A percentile compares a stretch with the other conserved stretches of the same genome.
Conservation (phyloP, 2,888 invertebrate genomes). For the Aleiodes testaceus region DNA sequence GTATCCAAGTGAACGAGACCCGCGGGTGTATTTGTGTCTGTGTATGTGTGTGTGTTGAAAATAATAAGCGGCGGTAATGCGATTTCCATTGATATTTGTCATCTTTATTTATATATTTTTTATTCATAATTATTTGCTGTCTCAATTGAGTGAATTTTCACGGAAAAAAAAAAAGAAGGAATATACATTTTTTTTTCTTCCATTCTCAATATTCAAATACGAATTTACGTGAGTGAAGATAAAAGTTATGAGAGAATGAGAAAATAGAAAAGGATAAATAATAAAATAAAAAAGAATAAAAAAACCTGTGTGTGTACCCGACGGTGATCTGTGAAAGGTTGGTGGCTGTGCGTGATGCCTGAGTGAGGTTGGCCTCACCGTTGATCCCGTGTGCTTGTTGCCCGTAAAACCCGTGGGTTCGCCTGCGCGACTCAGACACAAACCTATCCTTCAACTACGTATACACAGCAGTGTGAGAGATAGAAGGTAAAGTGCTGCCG, state of each 20-base stretch:
- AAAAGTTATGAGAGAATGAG: too few relatives aligned
- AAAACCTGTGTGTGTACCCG: slow-evolving; percentile 22
- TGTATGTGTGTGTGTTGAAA: slow-evolving; percentile 55
- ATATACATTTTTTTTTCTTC: neutral
- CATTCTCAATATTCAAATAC: too few relatives aligned
- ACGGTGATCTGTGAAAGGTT: slow-evolving; percentile 24
- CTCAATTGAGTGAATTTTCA: neutral
- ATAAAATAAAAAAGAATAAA: neutral
- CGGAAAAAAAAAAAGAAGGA: neutral
- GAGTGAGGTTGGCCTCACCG: slow-evolving; percentile 35
- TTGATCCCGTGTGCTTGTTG: slow-evolving; percentile 51
- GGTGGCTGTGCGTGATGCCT: slow-evolving; percentile 43
- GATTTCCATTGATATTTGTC: slow-evolving; percentile 84
- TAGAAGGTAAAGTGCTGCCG: slow-evolving; percentile 11
- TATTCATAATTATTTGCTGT: neutral
- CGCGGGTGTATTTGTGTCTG: slow-evolving; percentile 63
- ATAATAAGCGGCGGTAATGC: slow-evolving; percentile 82
- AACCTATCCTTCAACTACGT: slow-evolving; percentile 34
- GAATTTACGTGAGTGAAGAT: too few relatives aligned
- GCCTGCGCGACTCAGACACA: slow-evolving; percentile 33
- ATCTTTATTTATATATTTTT: slow-evolving; percentile 27
- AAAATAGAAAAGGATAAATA: too few relatives aligned
- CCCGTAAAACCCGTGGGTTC: slow-evolving; percentile 52
- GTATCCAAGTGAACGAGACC: slow-evolving; percentile 57
- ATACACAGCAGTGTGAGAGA: slow-evolving; percentile 6